phyloP scores from a whole-genome alignment of 2,113 vertebrate genomes.

The Hiodon alosoides region DNA sequence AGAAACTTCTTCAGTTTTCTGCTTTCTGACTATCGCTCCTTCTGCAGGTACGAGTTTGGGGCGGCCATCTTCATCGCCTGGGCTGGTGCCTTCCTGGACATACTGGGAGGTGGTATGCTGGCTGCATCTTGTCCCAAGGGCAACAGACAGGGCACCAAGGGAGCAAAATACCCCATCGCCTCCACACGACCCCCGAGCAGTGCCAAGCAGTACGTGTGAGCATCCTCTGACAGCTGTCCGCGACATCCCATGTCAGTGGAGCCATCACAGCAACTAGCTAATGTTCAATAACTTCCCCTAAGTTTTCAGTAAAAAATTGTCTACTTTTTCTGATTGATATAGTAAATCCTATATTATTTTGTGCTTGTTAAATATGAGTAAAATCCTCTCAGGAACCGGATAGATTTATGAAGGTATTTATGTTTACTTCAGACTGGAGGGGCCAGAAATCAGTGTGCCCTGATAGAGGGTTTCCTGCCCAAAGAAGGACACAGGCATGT shows the following conservation, averaged over 20 bases:
- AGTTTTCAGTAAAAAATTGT: background rate
- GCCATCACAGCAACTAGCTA: background rate
- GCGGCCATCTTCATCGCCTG: slow-evolving; percentile 80
- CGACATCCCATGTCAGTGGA: background rate
- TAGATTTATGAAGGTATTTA: no score
- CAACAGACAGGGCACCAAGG: slow-evolving; percentile 27
- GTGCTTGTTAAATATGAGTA: no score
- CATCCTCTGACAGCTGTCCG: background rate
- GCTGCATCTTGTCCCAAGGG: slow-evolving; percentile 67
- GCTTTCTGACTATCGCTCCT: background rate
- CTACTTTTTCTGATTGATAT: background rate
- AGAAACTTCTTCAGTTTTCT: background rate
- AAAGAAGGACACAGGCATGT: no score
- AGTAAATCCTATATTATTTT: no score
- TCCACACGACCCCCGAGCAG: slow-evolving; percentile 55
- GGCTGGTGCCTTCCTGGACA: slow-evolving; percentile 67
- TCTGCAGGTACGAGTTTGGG: slow-evolving; percentile 77
- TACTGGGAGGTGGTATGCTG: slow-evolving; percentile 73
- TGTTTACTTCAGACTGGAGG: no score
- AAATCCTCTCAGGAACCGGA: no score
- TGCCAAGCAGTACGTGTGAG: slow-evolving; percentile 74
- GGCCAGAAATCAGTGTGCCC: no score
- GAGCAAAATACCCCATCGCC: slow-evolving; percentile 60
- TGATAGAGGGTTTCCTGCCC: no score
- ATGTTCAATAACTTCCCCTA: background rate